Evolutionary conservation across 2,888 invertebrate species (phyloP), one percentile per base, ranked within the genome.

Genomic region (Ichneumoninae sp.): DNA sequence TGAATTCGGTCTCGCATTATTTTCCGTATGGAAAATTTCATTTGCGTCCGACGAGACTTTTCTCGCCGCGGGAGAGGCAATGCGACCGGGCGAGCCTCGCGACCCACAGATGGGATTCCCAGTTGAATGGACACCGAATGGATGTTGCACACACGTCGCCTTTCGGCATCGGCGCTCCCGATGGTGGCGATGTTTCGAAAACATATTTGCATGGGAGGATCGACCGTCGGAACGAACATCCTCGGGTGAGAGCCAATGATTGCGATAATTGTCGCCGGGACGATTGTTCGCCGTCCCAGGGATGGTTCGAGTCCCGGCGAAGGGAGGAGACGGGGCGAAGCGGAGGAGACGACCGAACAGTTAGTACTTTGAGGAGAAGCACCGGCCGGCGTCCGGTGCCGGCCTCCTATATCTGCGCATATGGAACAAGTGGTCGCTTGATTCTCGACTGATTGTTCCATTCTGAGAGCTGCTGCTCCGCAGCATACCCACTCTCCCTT

Each of bases 381-480:
- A 75, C 26, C 72, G 89, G 85, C 87, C 88, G 87, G 79, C 88
- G 90, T 89, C 89, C 89, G 88, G 85, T 87, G 86, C 69, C 68
- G 80, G 83, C 62, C 80, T 80, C 88, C 88, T 89, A 87, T 86
- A 81, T 82, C 82, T 87, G 86, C 87, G 90, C 90, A 90, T 90
- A 89, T 90, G 88, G 91, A 93, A 93, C 93, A 93, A 93, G 93
- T 91, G 92, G 90, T 91, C 91, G 93, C 93, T 93, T 93, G 93
- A 93, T 93, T 93, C 93, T 91, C 91, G 89, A 87, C 91, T 93
- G 93, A 93, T 93, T 93, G 93, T 93, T 93, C 93, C 91, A 93
- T 93, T 93, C 93, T 92, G 91, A 91, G 91, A 92, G 92, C 87
- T 85, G 87, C 88, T 89, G 87, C 86, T 87, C 86, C 6, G 75